Base-by-base conservation (phyloP, 2,888 invertebrate genomes). In the Machimus rusticus region DNA sequence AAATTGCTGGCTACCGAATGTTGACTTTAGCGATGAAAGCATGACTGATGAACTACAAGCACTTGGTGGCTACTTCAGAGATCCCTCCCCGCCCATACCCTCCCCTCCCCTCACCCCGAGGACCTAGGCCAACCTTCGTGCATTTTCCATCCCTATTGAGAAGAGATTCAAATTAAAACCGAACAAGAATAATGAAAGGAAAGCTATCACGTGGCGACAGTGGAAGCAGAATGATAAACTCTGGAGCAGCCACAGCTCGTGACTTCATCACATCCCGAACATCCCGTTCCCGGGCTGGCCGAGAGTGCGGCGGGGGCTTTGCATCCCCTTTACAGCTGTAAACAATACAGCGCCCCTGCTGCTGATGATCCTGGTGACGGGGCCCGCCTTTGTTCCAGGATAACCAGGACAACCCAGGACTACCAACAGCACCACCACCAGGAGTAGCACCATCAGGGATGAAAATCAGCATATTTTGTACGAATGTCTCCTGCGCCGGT, bases 401-500 rank as follows among this genome's bases (percentile, higher is more conserved):
- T 5, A n/a, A 51, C 6, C 51, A 51, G n/a, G n/a, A n/a, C 23
- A 23, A 55, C 55, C 55, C 34, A 34, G n/a, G n/a, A n/a, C 23
- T 2, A 55, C 55, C 55, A 19, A 9, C 23, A 66, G 23, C 28
- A 66, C 23, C 23, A 23, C n/a, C 8, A 23, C n/a, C 9, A 57
- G 6, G 9, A 19, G 57, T 23, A 19, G 57, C 57, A 57, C 23
- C 66, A 66, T 66, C 66, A 28, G 23, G 66, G 66, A 28, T 6
- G 66, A 51, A 39, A 79, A 51, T 79, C 51, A 79, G 51, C 79
- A 79, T 51, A 79, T 51, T 79, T 66, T 66, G 51, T 31, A 23
- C 51, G 28, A 79, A 51, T 79, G 79, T 79, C 79, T 79, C 79
- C 51, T 51, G 23, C 31, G 76, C 79, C 39, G 51, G 28, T 79